These are phyloP conservation scores for Zaprionus gabonicus DNA, from an alignment of 1,140 invertebrate species.

Conservation along the genomic window DNA sequence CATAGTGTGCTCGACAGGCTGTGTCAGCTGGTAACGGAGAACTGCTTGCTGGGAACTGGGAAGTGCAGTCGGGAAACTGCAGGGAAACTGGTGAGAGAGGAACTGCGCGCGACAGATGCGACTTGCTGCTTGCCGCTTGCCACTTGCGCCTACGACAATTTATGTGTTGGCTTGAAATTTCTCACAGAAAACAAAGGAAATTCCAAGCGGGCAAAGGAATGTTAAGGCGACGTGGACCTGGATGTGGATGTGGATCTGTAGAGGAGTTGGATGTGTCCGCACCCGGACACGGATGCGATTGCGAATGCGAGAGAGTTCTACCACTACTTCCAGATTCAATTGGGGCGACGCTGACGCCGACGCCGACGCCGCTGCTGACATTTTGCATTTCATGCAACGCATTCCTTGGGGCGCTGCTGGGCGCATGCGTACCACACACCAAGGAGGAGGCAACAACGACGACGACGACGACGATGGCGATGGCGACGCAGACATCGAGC, in stretches of 20 bases:
- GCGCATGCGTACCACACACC: slow-evolving; percentile 83
- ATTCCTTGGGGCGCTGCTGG: slow-evolving; percentile 81
- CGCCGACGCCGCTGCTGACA: slow-evolving; percentile 67
- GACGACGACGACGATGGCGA: slow-evolving; percentile 11
- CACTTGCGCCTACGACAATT: slow-evolving; percentile 76
- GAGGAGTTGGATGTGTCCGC: slow-evolving; percentile 12
- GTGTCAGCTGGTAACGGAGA: background rate
- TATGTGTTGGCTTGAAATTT: slow-evolving; percentile 81
- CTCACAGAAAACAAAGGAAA: slow-evolving; percentile 84
- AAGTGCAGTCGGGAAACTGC: slow-evolving; percentile 8
- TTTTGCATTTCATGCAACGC: slow-evolving; percentile 84
- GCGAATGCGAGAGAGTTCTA: slow-evolving; percentile 23
- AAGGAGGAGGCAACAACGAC: slow-evolving; percentile 56
- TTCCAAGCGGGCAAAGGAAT: slow-evolving; percentile 71
- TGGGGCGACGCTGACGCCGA: slow-evolving; percentile 40
- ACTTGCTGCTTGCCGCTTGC: background rate
- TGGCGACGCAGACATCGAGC: slow-evolving; percentile 42
- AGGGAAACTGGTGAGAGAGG: slow-evolving; percentile 14
- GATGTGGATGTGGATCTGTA: slow-evolving; percentile 26
- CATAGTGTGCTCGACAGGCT: slow-evolving; percentile 30
- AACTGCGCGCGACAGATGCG: slow-evolving; percentile 39
- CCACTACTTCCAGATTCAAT: slow-evolving; percentile 50
- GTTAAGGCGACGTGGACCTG: slow-evolving; percentile 70
- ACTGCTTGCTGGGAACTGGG: slow-evolving; percentile 1
- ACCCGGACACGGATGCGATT: slow-evolving; percentile 37